These are phyloP conservation scores for Pipistrellus pipistrellus DNA, from an alignment of 2,797 vertebrate genomes.

Conservation along the genomic window DNA sequence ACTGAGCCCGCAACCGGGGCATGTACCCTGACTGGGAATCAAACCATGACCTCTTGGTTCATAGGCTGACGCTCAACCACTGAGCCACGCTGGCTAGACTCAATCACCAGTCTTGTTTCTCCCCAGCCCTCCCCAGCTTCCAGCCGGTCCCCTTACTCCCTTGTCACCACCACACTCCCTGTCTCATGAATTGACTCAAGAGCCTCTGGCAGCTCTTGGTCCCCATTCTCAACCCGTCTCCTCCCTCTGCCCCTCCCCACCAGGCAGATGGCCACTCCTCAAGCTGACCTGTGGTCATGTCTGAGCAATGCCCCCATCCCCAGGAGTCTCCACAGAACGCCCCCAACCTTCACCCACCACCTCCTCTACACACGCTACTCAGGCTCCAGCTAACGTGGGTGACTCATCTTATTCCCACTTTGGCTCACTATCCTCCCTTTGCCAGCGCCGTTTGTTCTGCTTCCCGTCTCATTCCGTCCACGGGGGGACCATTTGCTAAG, in stretches of 20 bases:
- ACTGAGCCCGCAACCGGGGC: no score
- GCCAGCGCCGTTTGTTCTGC: neutral
- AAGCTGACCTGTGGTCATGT: fast-evolving
- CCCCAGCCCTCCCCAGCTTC: neutral
- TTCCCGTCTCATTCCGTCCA: neutral
- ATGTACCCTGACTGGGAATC: no score
- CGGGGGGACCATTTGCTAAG: neutral
- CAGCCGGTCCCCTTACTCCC: neutral
- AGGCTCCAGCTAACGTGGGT: neutral
- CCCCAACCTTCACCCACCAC: neutral
- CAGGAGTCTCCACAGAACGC: neutral
- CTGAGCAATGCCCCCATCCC: neutral
- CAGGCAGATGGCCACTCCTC: neutral
- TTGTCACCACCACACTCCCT: neutral
- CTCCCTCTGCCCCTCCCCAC: no score
- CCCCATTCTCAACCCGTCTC: neutral
- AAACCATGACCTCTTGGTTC: no score
- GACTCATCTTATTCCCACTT: neutral
- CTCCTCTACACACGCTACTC: neutral
- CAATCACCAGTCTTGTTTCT: neutral
- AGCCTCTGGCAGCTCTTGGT: neutral
- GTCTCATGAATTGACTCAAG: neutral
- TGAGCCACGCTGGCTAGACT: no score
- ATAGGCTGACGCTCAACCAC: no score
- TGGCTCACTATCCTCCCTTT: neutral